Base-by-base conservation (phyloP, 1,140 invertebrate genomes). In the Schlechtendalia chinensis region DNA sequence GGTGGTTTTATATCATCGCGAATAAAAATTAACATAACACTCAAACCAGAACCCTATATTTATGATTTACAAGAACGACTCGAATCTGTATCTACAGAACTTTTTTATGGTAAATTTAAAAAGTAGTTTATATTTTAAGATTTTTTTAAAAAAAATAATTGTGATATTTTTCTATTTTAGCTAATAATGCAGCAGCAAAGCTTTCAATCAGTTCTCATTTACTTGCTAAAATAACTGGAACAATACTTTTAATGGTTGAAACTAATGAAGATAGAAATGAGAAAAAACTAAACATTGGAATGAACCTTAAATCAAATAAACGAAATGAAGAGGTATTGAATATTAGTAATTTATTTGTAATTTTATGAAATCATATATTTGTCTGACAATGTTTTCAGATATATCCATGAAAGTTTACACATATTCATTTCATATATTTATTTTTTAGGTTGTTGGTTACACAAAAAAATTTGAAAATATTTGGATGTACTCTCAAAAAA, bases 221-320 rank as follows among this genome's bases (percentile, higher is more conserved):
- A 69, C 84, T 98, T 67, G 92, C 94, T 1, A 89, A 94, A 29
- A 90, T 98, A 19, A 97, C 95, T 0, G 95, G 95, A 1, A 90
- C 90, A 5, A 88, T 97, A 63, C 91, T 91, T 81, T 88, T 96
- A 17, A 82, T 86, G 24, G 47, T 82, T 29, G 85, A 88, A 10
- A 83, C 84, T 0, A 87, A 87, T 0, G 84, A 87, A 8, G 87
- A 86, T 47, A 83, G 84, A 16, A 79, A 85, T 17, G 85, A 87
- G 82, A 85, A 86, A n/a, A 92, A 91, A 84, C 84, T 91, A 29
- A 98, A 98, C 85, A 89, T 98, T 45, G 97, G 96, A 0, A 87
- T 98, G 16, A 95, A 96, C 86, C 87, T 99, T 1, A 98, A 98
- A 85, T 95, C 93, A 83, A 94, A 92, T 74, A 96, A 94, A 85